Percentiles rank a stretch among this genome's conserved stretches.
Conservation (phyloP, 2,797 vertebrate species). For the Limnodromus scolopaceus region DNA sequence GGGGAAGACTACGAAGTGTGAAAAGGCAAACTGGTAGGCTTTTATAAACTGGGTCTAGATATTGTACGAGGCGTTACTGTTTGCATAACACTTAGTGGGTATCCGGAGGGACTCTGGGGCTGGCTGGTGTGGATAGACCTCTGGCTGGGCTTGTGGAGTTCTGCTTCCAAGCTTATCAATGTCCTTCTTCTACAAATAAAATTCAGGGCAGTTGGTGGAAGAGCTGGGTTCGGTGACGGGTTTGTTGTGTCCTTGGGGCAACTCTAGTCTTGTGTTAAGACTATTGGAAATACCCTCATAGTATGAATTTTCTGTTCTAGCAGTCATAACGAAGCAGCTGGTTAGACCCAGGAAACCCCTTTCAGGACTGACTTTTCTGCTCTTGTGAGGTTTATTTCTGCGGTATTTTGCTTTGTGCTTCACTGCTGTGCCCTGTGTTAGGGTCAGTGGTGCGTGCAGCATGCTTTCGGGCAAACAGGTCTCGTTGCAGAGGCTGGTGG, state of each 20-base stretch:
- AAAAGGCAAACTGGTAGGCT: not conserved
- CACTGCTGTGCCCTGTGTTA: too few species aligned
- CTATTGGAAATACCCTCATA: not conserved
- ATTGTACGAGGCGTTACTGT: not conserved
- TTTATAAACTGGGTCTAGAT: not conserved
- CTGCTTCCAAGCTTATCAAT: not conserved
- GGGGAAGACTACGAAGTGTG: not conserved
- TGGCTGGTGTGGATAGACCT: not conserved
- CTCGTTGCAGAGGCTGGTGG: not conserved
- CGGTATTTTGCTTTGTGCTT: not conserved
- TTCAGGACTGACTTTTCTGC: not conserved
- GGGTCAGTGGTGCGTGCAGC: not conserved
- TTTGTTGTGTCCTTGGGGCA: not conserved
- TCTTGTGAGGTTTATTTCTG: not conserved
- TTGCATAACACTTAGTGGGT: not conserved
- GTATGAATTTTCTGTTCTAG: not conserved
- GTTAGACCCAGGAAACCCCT: not conserved
- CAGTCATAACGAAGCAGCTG: not conserved
- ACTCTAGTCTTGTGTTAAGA: not conserved
- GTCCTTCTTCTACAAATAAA: not conserved
- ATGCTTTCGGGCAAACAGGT: not conserved
- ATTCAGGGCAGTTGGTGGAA: not conserved
- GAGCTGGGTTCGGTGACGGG: not conserved
- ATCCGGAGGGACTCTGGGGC: not conserved
- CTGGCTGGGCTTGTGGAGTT: not conserved